phyloP scores from a whole-genome alignment of 1,140 invertebrate species.

The Hylaeus anthracinus region DNA sequence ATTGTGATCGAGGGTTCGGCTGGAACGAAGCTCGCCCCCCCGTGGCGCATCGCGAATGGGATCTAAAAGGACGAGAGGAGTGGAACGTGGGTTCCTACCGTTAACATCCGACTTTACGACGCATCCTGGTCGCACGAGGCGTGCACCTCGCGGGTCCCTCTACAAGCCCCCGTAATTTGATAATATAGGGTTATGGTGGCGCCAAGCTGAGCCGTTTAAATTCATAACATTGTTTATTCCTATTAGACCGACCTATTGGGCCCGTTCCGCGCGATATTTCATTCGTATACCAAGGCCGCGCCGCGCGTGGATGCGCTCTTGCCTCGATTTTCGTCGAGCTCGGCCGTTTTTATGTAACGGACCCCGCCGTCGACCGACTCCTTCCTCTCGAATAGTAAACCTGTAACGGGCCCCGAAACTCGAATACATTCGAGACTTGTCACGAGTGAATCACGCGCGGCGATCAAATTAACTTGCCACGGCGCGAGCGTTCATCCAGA shows the following conservation, averaged over 20 bases:
- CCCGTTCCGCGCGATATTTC: slow-evolving; percentile 62
- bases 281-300: slow-evolving; percentile 36
- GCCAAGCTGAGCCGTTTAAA: slow-evolving; percentile 71
- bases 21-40: slow-evolving; percentile 58
- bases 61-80: slow-evolving; percentile 57
- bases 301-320: slow-evolving; percentile 21
- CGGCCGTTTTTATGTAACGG: slow-evolving; percentile 7
- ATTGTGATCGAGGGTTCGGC: slow-evolving; percentile 50
- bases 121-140: slow-evolving; percentile 59
- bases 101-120: slow-evolving; percentile 70
- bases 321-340: slow-evolving; percentile 18
- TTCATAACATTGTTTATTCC: slow-evolving; percentile 74
- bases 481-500: slow-evolving; percentile 34
- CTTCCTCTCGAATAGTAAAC: not conserved
- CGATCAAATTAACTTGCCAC: slow-evolving; percentile 39
- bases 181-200: slow-evolving; percentile 74
- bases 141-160: slow-evolving; percentile 56
- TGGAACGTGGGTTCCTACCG: slow-evolving; percentile 68
- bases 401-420: not conserved
- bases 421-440: not conserved
- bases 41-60: slow-evolving; percentile 67
- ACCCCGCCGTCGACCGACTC: not conserved
- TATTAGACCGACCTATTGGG: slow-evolving; percentile 69
- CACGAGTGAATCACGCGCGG: too few species aligned
- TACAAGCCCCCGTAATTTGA: slow-evolving; percentile 69